Evolutionary conservation across 2,113 vertebrate genomes (phyloP), one percentile per base, ranked within the genome.

Genomic region (Pyrgilauda ruficollis): DNA sequence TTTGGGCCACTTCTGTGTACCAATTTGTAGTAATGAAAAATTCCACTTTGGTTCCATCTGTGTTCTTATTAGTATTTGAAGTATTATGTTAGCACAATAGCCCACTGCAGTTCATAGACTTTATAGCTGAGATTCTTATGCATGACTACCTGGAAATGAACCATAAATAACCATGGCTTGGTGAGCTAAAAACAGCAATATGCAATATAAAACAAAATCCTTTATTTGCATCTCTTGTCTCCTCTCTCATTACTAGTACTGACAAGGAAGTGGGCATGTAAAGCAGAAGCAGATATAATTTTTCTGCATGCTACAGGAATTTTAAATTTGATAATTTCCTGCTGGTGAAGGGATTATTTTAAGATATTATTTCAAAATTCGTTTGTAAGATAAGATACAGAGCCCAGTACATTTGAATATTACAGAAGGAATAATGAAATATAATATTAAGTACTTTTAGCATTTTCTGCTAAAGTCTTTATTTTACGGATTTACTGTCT

Each of bases 81-180:
- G 27, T 69, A 85, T 56, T 84, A 56, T 44, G 37, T 53, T 81
- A 78, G 61, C 87, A 78, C 33, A 87, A 64, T 47, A 86, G 68
- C 81, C 76, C 33, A 52, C 33, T 84, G n/a, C 28, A 81, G 31
- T 61, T 95, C 46, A 56, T 68, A 89, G 83, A 64, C 73, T 33
- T 93, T 85, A 78, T 93, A 88, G 72, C 64, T 75, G 83, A 89
- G 56, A 89, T 87, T 72, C 76, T 92, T 88, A 90, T 0, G 5
- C 92, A 84, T 95, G 90, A 74, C 76, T 95, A 82, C 93, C 56
- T 90, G 69, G 82, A 97, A 94, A 92, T 92, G 92, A 95, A 92
- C 85, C 93, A 88, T 90, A 84, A 95, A 81, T 64, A 95, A 84
- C 79, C 56, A 72, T 17, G 72, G 56, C 56, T 86, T 94, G 55